phyloP scores from a whole-genome alignment of 2,113 vertebrate species.

The Siniperca knerii region DNA sequence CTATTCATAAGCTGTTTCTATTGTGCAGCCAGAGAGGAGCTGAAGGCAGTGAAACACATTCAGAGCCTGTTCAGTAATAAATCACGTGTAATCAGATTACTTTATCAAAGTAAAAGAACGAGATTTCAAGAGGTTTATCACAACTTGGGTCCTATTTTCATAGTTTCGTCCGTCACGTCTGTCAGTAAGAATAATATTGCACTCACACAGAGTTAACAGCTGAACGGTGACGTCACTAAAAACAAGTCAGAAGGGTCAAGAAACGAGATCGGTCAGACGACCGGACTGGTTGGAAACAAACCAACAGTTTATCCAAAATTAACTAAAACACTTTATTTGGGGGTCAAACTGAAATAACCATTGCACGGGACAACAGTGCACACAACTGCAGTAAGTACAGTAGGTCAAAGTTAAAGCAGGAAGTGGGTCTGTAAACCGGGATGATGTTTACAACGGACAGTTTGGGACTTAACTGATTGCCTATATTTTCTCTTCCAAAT shows the following conservation, averaged over 20 bases:
- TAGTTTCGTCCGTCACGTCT: not conserved
- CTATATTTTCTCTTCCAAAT: not conserved
- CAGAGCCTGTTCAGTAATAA: not conserved
- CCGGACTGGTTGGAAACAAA: no score
- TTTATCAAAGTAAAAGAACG: not conserved
- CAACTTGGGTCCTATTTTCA: not conserved
- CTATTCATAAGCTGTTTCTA: conserved; percentile 51
- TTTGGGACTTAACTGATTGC: no score
- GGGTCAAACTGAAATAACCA: no score
- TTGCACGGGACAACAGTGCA: not conserved
- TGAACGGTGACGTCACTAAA: no score
- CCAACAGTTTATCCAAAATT: no score
- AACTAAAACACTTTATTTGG: no score
- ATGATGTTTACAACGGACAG: no score
- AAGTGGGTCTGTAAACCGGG: no score
- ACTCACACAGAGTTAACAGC: not conserved
- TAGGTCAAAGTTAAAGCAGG: not conserved
- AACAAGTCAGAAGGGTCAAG: no score
- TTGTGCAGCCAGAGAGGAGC: conserved; percentile 33
- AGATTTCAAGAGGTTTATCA: not conserved
- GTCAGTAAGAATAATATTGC: not conserved
- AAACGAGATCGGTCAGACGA: no score
- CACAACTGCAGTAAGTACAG: not conserved
- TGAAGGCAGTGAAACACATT: conserved; percentile 11
- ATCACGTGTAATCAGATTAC: conserved; percentile 31